phyloP scores from a whole-genome alignment of 2,113 vertebrate species.

The Pterocles orientalis region DNA sequence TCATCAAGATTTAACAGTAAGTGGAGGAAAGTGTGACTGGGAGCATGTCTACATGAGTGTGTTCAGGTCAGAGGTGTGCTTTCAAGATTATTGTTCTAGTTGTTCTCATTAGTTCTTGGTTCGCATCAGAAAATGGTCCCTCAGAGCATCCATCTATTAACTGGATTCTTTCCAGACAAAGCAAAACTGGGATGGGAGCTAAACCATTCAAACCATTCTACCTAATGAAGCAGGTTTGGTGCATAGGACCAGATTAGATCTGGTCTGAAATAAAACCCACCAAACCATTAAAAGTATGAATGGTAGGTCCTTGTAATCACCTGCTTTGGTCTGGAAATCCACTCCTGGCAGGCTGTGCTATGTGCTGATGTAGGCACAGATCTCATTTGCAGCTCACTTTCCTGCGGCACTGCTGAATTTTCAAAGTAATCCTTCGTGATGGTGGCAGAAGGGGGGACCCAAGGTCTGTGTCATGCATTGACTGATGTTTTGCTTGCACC shows the following conservation, averaged over 20 bases:
- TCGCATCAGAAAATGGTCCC: background rate
- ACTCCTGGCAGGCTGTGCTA: background rate
- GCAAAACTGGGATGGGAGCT: background rate
- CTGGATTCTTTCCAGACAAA: background rate
- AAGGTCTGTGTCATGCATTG: background rate
- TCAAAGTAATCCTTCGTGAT: background rate
- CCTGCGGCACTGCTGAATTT: background rate
- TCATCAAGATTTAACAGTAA: background rate
- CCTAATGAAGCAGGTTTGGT: background rate
- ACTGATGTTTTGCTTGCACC: background rate
- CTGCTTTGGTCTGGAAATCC: background rate
- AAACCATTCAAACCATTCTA: background rate
- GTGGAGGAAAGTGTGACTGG: background rate
- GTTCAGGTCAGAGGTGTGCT: background rate
- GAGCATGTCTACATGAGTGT: background rate
- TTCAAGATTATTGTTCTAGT: background rate
- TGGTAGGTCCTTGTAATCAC: background rate
- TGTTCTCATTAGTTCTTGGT: background rate
- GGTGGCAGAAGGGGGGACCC: background rate
- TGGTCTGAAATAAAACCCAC: background rate
- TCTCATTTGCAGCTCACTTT: background rate
- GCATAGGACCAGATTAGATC: background rate
- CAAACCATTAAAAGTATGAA: background rate
- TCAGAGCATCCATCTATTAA: background rate
- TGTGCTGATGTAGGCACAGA: background rate